Evolutionary conservation across 2,888 invertebrate species (phyloP), one percentile per base, ranked within the genome.

Genomic region (Cantharis flavilabris): DNA sequence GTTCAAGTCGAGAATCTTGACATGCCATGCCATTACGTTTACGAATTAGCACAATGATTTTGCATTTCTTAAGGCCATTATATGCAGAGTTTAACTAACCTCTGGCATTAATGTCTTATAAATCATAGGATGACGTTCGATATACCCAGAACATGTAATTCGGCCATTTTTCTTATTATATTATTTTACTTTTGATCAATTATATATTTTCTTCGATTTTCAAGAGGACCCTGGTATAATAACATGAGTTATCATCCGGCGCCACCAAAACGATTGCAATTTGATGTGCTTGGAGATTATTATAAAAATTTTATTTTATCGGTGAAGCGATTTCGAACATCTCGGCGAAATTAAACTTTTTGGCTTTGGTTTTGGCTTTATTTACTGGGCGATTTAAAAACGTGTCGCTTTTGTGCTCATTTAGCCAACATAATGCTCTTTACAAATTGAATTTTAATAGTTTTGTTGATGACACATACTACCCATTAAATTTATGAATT

Each of bases 401-500:
- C 26, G 26, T 26, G 65, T 67, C 65, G 65, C 65, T 67, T 20
- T 67, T 67, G 23, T 26, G 26, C 26, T 18, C 14, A 26, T 67
- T 67, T 16, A 18, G 11, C 9, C 18, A 26, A 67, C 20, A 67
- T 67, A 67, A 23, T 67, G 26, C 65, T 67, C 23, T 20, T 67
- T 67, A 20, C 65, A 67, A 67, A 67, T 67, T 67, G 65, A 67
- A 67, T 67, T 67, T 67, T 67, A 67, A 67, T 67, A 67, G 65
- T 67, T 49, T 67, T 67, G 65, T 67, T 67, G 65, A 67, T 67
- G 20, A 67, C 65, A 26, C 26, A 67, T 13, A 67, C 65, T 3
- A 20, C 62, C 33, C 65, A 72, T 76, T 30, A 62, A 72, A 62
- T 76, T 76, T 76, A 76, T 76, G 72, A 76, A 76, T 69, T 76